A percentile compares a stretch with the other conserved stretches of the same genome.
phyloP scores from a whole-genome alignment of 2,797 vertebrate genomes.

The Aulostomus chinensis region DNA sequence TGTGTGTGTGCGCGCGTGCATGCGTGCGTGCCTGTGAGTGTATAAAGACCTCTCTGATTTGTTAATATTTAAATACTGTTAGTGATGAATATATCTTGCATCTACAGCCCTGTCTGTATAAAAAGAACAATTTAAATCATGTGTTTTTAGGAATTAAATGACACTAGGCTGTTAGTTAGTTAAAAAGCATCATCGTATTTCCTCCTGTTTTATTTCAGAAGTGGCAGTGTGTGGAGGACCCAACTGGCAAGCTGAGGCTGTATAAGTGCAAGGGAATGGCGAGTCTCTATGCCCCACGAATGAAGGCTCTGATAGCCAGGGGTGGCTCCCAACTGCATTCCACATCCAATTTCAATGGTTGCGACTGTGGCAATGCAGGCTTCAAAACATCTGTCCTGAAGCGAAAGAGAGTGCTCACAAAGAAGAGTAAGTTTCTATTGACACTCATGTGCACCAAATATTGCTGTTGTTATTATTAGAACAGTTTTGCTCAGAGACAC shows the following conservation, averaged over 20 bases:
- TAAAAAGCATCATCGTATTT: neutral
- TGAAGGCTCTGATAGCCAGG: constrained; percentile 78
- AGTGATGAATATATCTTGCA: constrained; percentile 5
- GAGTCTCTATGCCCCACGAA: constrained; percentile 72
- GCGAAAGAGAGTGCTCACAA: constrained; percentile 84
- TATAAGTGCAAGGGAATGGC: constrained; percentile 92
- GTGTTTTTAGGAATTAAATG: neutral
- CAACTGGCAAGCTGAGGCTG: constrained; percentile 88
- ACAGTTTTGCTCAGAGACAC: constrained; percentile 33
- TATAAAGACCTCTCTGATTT: constrained; percentile 6
- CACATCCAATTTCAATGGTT: constrained; percentile 69
- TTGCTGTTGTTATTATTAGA: constrained; percentile 43
- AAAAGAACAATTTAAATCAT: neutral
- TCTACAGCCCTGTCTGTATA: neutral
- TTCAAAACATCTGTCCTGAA: constrained; percentile 76
- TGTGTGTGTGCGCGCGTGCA: neutral
- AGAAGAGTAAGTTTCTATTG: constrained; percentile 84
- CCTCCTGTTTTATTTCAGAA: constrained; percentile 78
- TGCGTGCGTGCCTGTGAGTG: neutral
- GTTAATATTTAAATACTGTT: constrained; percentile 1
- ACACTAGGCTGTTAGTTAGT: neutral
- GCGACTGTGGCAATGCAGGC: constrained; percentile 80
- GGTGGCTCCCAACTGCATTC: constrained; percentile 79
- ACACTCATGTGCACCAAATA: constrained; percentile 16
- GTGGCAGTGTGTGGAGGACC: constrained; percentile 96